These are phyloP conservation scores for Paedocypris micromegethes DNA, from an alignment of 2,797 vertebrate species.

Conservation along the genomic window DNA sequence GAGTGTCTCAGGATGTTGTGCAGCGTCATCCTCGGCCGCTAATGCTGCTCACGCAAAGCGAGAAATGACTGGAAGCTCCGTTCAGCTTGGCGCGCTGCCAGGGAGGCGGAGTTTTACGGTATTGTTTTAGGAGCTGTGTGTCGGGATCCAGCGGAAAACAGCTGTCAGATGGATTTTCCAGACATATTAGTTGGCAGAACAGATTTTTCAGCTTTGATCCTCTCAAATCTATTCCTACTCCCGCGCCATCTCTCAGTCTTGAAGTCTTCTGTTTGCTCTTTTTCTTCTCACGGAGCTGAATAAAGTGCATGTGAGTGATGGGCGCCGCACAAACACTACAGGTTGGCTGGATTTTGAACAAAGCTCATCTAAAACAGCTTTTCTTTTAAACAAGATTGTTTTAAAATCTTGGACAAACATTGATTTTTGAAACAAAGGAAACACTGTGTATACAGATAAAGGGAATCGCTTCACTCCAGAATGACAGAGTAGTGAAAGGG, in stretches of 20 bases:
- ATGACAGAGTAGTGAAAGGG: no score
- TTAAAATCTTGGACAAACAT: no score
- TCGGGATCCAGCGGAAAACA: slow-evolving; percentile 66
- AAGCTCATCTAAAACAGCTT: not conserved
- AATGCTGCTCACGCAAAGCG: no score
- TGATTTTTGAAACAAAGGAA: no score
- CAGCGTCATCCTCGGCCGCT: no score
- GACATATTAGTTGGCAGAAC: slow-evolving; percentile 56
- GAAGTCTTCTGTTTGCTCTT: slow-evolving; percentile 30
- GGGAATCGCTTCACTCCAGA: no score
- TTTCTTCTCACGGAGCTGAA: slow-evolving; percentile 7
- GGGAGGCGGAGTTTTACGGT: slow-evolving; percentile 12
- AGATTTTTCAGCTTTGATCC: slow-evolving; percentile 48
- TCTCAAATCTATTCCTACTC: slow-evolving; percentile 41
- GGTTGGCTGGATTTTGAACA: not conserved
- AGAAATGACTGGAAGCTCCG: no score
- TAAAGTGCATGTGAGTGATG: slow-evolving; percentile 5
- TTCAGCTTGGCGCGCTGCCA: no score
- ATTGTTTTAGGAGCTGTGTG: slow-evolving; percentile 65
- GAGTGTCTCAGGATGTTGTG: no score
- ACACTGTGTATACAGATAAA: no score
- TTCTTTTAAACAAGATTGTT: no score
- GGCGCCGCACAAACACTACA: not conserved
- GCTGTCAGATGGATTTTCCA: slow-evolving; percentile 63
- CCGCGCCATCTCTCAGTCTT: slow-evolving; percentile 26